Base-by-base conservation (phyloP, 2,113 vertebrate species). In the Leptosomus discolor region DNA sequence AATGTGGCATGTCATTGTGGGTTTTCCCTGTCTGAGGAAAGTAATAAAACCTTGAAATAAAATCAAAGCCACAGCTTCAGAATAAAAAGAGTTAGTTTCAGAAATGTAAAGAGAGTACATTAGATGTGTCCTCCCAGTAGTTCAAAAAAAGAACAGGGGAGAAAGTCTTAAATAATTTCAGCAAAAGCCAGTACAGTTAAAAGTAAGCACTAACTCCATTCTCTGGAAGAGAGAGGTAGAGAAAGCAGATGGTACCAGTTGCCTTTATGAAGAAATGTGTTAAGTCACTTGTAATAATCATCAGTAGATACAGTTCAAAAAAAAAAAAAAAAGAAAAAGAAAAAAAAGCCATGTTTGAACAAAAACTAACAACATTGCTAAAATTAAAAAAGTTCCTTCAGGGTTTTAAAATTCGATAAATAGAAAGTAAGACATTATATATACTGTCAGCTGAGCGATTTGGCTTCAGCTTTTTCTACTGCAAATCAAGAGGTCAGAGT, bases 281-380 rank as follows among this genome's bases (percentile, higher is more conserved):
- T 91, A 80, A 97, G 60, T 94, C 86, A 74, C 67, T 87, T 92
- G 51, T 46, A 97, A 88, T 92, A 94, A 88, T n/a, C 37, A 95
- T 65, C 70, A 96, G 43, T 24, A 77, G 29, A 45, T 93, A 21
- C 20, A 79, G 64, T 68, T 4, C 2, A 63, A 50, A 20, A 15
- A 64, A 36, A 46, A 88, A 76, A n/a, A 24, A 93, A 73, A 27
- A 50, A 41, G 45, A 30, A 53, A 41, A 48, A 4, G 9, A 53
- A 34, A 11, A 21, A 15, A 26, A 27, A 29, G 15, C 10, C 51
- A 4, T 11, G 19, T 53, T 85, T 41, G 20, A 58, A 70, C 4
- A 71, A 88, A 92, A 93, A 50, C 57, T 75, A 64, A 75, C 34
- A 78, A 70, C 14, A 93, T 58, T 79, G 30, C 15, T 85, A 81